These are phyloP conservation scores for Hetaerina titia DNA, from an alignment of 2,888 invertebrate species.

Conservation along the genomic window DNA sequence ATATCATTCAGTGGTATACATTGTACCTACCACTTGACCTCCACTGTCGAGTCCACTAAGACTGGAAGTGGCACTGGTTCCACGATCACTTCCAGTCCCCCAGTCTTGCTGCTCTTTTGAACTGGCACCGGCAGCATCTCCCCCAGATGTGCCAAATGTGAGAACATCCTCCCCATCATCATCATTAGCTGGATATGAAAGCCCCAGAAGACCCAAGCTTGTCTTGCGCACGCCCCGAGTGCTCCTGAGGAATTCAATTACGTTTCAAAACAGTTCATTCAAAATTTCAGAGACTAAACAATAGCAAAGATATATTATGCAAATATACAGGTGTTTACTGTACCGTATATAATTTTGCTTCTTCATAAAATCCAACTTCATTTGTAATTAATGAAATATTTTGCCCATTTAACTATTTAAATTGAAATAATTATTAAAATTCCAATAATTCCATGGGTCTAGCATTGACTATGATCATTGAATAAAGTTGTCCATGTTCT, in stretches of 20 bases:
- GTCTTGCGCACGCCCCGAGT: slow-evolving; percentile 38
- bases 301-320: too few relatives aligned
- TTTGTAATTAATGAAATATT: too few relatives aligned
- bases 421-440: too few relatives aligned
- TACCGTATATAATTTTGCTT: too few relatives aligned
- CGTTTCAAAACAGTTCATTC: neutral
- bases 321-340: too few relatives aligned
- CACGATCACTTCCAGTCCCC: slow-evolving; percentile 59
- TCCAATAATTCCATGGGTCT: too few relatives aligned
- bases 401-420: too few relatives aligned
- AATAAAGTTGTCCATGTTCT: too few relatives aligned
- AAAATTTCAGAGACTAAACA: neutral
- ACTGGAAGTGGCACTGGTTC: slow-evolving; percentile 55
- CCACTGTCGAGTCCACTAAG: slow-evolving; percentile 56
- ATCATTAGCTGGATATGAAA: slow-evolving; percentile 64
- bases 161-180: slow-evolving; percentile 32
- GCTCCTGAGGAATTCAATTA: slow-evolving; percentile 13
- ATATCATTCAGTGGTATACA: neutral
- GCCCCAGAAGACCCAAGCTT: slow-evolving; percentile 46
- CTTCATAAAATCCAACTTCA: too few relatives aligned
- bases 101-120: slow-evolving; percentile 60
- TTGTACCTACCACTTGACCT: slow-evolving; percentile 42
- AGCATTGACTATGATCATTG: too few relatives aligned
- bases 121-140: neutral
- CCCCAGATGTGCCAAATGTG: neutral